Evolutionary conservation across 2,888 invertebrate species (phyloP), one percentile per base, ranked within the genome.

Genomic region (Drosophila tanythrix): DNA sequence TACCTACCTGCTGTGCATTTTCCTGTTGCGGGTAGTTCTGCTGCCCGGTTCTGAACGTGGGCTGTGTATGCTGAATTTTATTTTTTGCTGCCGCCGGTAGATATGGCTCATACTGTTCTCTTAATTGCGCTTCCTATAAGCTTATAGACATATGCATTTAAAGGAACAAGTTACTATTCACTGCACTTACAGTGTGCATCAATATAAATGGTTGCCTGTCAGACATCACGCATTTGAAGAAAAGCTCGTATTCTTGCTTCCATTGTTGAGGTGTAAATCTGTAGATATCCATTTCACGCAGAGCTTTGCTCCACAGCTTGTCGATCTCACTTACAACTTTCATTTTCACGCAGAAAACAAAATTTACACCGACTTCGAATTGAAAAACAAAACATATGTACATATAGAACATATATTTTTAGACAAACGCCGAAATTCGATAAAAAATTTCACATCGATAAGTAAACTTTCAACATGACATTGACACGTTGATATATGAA

Each of bases 121-220:
- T 48, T 1, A 67, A 7, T 15, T 67, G 8, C 2, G 13, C 4
- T 6, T 67, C 3, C 68, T 68, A 7, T 8, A 29, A 29, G 29
- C 10, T 25, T 6, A 33, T n/a, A 21, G 13, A n/a, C 18, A 21
- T 29, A 21, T 2, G 2, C 0, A 27, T 11, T 11, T 11, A 29
- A n/a, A n/a, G 13, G 13, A 13, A 11, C 8, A 33, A 6, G 4
- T 21, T 7, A 38, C 15, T 46, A 25, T 46, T 15, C 15, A 0
- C 6, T 10, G 3, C 18, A 50, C 6, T 75, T 70, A 74, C 74
- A 7, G 8, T 29, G 21, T 8, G 11, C 38, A 63, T 55, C 4
- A 1, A 0, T 0, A 60, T 5, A 2, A 3, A n/a, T 1, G 70
- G 46, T 0, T 40, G 0, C 2, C 11, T 1, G 0, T 10, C 1